These are phyloP conservation scores for Manis crassicaudata DNA, from an alignment of 2,797 vertebrate genomes.

Conservation along the genomic window DNA sequence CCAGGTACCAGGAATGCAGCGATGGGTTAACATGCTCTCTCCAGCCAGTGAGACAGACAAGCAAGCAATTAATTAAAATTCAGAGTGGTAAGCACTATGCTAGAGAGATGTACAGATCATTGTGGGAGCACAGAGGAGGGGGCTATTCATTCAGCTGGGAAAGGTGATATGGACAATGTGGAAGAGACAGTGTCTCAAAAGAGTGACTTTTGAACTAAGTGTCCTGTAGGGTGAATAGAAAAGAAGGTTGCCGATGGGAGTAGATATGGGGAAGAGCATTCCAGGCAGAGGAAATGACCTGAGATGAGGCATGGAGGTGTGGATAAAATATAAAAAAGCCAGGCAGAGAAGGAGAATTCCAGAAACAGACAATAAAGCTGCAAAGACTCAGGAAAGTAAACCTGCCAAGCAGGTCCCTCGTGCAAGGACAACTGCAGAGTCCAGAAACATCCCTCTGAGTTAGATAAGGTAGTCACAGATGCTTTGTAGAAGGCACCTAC, in stretches of 20 bases:
- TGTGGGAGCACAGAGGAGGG: constrained; percentile 22
- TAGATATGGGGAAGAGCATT: neutral
- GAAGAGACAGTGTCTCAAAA: constrained; percentile 21
- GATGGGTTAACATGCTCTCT: constrained; percentile 46
- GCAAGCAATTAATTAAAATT: constrained; percentile 77
- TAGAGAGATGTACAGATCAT: constrained; percentile 51
- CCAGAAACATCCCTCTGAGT: neutral
- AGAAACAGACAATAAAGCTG: neutral
- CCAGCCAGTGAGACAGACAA: constrained; percentile 57
- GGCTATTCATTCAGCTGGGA: constrained; percentile 59
- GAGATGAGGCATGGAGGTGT: neutral
- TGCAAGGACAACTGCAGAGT: neutral
- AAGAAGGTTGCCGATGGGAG: neutral
- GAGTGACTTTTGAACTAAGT: constrained; percentile 12
- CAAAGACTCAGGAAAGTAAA: neutral
- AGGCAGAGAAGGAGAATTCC: neutral
- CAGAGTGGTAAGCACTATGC: constrained; percentile 32
- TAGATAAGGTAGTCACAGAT: neutral
- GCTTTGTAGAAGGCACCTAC: neutral
- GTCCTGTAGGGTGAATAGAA: neutral
- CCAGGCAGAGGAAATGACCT: neutral
- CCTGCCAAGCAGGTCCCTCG: neutral
- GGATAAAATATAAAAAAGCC: neutral
- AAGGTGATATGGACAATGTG: neutral
- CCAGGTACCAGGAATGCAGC: neutral